Base-by-base conservation (phyloP, 2,113 vertebrate species). In the Thalassarche chlororhynchos region DNA sequence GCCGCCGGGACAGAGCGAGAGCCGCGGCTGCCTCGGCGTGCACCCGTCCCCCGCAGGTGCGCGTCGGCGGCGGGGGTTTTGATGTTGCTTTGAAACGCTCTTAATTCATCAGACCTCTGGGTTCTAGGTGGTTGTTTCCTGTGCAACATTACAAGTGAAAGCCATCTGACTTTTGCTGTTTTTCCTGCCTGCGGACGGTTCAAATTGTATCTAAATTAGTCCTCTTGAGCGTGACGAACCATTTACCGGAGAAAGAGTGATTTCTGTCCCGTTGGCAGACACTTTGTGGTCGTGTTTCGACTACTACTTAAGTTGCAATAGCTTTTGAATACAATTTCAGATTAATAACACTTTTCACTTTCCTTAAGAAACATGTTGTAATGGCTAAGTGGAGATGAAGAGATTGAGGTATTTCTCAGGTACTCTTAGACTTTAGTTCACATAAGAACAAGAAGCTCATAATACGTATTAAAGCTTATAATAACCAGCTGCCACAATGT, bases 201-300 rank as follows among this genome's bases (percentile, higher is more conserved):
- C 18, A 3, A 1, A 5, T 2, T 3, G 14, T 2, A 2, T 5
- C 26, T 5, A 2, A 4, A 1, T 31, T 2, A 1, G 40, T 12
- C n/a, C 42, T 14, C 34, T 8, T 1, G 44, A 13, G 38, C 0
- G 29, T 40, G 1, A 0, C 1, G 29, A 17, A 9, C 46, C 10
- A 2, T 9, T 14, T 2, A 1, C n/a, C 17, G 77, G 15, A 29
- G 44, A 11, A 44, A n/a, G 14, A 8, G 79, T 2, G 38, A 1
- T 7, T 31, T 28, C 29, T 29, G 31, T 18, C 28, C 18, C 7
- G 0, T 6, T 7, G 24, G 17, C 55, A 14, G 68, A 1, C 5
- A 0, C 36, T 10, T 5, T 5, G 62, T 2, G 6, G 7, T 13
- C 34, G 7, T 34, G 0, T 13, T 16, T 23, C 49, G 12, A 1